These are phyloP conservation scores for Harpagoxenus sublaevis DNA, from an alignment of 2,888 invertebrate genomes.

Conservation along the genomic window DNA sequence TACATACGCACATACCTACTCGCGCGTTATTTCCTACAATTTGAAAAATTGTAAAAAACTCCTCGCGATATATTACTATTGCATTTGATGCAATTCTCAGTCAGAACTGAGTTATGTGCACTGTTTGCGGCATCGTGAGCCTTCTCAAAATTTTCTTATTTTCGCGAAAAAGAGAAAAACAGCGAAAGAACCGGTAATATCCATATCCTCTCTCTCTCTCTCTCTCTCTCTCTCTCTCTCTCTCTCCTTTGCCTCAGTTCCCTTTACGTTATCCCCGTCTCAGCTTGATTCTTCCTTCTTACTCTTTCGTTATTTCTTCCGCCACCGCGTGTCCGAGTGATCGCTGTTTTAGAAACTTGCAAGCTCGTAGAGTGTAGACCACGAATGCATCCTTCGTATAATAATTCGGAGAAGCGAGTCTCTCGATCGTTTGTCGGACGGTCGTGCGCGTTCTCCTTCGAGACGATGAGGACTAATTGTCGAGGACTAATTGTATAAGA, in stretches of 20 bases:
- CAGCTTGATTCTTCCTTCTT: conserved; percentile 58
- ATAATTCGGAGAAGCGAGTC: background rate
- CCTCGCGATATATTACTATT: background rate
- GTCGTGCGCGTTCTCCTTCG: background rate
- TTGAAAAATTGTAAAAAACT: background rate
- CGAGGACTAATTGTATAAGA: background rate
- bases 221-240: conserved; percentile 48
- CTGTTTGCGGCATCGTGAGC: conserved; percentile 47
- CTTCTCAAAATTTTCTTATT: conserved; percentile 6
- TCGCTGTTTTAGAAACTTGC: background rate
- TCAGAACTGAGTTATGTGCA: conserved; percentile 11
- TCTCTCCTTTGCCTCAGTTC: conserved; percentile 26
- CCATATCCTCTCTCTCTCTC: conserved; percentile 45
- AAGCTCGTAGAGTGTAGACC: conserved; percentile 30
- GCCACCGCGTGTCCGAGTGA: conserved; percentile 49
- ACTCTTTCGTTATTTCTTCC: conserved; percentile 55
- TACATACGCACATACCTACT: background rate
- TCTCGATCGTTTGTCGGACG: background rate
- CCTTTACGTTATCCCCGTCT: conserved; percentile 29
- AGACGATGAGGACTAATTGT: background rate
- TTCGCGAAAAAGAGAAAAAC: background rate
- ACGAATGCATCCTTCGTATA: background rate
- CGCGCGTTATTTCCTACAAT: background rate
- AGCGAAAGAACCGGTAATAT: background rate
- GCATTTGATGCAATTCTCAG: background rate